phyloP scores from a whole-genome alignment of 92 coral and sea anemone genomes.

The Heliopora coerulea region DNA sequence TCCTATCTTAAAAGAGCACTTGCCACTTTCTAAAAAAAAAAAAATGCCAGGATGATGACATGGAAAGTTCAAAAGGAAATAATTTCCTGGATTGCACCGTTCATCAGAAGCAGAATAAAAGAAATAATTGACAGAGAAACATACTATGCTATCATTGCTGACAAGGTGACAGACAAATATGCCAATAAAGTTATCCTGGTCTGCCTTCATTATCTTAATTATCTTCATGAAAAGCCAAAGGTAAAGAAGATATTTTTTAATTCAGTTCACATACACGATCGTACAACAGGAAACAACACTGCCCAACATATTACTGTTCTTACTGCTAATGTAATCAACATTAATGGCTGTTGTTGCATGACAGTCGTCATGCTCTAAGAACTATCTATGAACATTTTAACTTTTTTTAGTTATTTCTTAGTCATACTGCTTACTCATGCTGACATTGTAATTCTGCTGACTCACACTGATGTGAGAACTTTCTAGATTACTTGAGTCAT shows the following conservation, averaged over 20 bases:
- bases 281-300: slow-evolving; percentile 47
- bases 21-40: slow-evolving; percentile 24
- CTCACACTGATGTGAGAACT: no score
- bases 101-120: slow-evolving; percentile 43
- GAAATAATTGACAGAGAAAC: slow-evolving; percentile 42
- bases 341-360: slow-evolving; percentile 42
- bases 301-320: slow-evolving; percentile 37
- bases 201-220: slow-evolving; percentile 51
- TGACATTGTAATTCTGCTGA: no score
- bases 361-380: no score
- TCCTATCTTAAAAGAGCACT: slow-evolving; percentile 42
- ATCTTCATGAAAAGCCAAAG: slow-evolving; percentile 36
- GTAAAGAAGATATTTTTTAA: slow-evolving; percentile 44
- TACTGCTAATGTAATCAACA: slow-evolving; percentile 53
- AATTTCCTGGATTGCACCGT: slow-evolving; percentile 39
- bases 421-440: no score
- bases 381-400: no score
- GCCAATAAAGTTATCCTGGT: slow-evolving; percentile 54
- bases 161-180: slow-evolving; percentile 56
- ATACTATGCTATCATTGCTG: slow-evolving; percentile 48
- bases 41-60: slow-evolving; percentile 49
- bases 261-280: slow-evolving; percentile 38
- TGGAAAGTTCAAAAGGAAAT: slow-evolving; percentile 52
- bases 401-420: no score
- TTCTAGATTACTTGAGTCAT: no score